These are phyloP conservation scores for Brassicogethes aeneus DNA, from an alignment of 2,888 invertebrate species.

Conservation along the genomic window DNA sequence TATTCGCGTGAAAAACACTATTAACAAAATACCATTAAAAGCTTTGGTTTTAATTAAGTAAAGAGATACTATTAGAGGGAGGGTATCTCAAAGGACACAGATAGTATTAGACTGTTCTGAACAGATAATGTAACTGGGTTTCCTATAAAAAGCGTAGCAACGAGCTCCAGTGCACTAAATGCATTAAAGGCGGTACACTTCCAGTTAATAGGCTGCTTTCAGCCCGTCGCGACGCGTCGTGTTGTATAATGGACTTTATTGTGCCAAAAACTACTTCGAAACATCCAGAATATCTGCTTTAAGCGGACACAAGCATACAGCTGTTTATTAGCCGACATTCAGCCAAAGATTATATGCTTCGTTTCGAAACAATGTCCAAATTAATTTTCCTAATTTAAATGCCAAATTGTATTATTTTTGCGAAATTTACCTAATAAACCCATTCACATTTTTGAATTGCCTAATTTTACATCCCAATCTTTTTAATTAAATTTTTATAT, in stretches of 20 bases:
- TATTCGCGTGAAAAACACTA: conserved; percentile 4
- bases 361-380: not conserved
- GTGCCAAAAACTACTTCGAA: conserved; percentile 26
- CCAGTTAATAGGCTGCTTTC: conserved; percentile 40
- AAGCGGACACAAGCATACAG: not conserved
- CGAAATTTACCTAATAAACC: too few relatives aligned
- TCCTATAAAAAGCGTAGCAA: conserved; percentile 34
- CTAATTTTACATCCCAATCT: too few relatives aligned
- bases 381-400: not conserved
- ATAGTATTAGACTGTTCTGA: not conserved
- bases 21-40: conserved; percentile 8
- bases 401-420: not conserved
- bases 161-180: conserved; percentile 34
- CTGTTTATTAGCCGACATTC: not conserved
- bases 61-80: conserved; percentile 18
- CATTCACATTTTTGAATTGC: too few relatives aligned
- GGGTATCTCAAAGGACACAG: conserved; percentile 14
- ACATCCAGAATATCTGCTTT: conserved; percentile 7
- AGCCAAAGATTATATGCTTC: not conserved
- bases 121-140: conserved; percentile 30
- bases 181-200: conserved; percentile 39
- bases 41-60: conserved; percentile 23
- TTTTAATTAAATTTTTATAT: too few relatives aligned
- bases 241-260: conserved; percentile 39
- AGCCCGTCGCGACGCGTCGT: conserved; percentile 23